Conservation (phyloP, 2,113 vertebrate genomes). For the Myotis yumanensis region DNA sequence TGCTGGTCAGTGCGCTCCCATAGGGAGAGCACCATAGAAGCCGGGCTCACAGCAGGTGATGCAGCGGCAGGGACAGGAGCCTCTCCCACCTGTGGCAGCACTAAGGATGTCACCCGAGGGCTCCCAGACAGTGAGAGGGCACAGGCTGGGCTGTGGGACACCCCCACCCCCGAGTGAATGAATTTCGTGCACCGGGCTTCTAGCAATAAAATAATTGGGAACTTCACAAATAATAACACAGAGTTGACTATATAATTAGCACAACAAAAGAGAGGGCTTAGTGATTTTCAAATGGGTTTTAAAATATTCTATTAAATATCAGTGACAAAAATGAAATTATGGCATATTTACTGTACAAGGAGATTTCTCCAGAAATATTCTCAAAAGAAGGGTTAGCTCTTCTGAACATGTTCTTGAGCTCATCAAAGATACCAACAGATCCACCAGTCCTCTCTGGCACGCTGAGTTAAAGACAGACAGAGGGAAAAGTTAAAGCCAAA, state of each 20-base stretch:
- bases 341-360: slow-evolving; percentile 91
- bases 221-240: neutral
- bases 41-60: too few relatives aligned
- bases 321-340: slow-evolving; percentile 26
- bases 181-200: too few relatives aligned
- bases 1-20: too few relatives aligned
- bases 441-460: slow-evolving; percentile 92
- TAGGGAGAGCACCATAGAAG: too few relatives aligned
- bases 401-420: slow-evolving; percentile 92
- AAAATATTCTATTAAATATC: slow-evolving; percentile 36
- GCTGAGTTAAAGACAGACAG: slow-evolving; percentile 82
- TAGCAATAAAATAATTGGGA: neutral
- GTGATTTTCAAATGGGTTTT: neutral
- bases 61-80: too few relatives aligned
- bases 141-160: too few relatives aligned
- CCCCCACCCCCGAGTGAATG: too few relatives aligned
- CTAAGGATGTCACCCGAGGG: too few relatives aligned
- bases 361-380: slow-evolving; percentile 94
- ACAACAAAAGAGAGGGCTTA: slow-evolving; percentile 16
- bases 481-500: slow-evolving; percentile 1
- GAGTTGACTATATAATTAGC: neutral
- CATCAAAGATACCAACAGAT: slow-evolving; percentile 95
- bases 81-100: too few relatives aligned
- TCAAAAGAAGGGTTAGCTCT: slow-evolving; percentile 92
- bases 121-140: too few relatives aligned